Conservation (phyloP, 2,113 vertebrate species). For the Taurulus bubalis region DNA sequence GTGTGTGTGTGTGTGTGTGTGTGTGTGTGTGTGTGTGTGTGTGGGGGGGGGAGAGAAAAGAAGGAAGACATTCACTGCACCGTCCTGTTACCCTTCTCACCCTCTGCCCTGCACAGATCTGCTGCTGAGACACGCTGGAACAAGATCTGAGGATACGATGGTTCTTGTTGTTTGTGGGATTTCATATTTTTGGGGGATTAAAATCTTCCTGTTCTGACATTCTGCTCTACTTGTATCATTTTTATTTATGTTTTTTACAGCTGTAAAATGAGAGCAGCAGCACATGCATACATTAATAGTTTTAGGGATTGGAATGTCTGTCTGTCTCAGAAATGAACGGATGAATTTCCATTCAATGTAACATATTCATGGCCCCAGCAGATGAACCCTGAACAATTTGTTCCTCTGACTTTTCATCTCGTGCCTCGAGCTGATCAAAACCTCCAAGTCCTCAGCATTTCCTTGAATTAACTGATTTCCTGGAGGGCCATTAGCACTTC, state of each 20-base stretch:
- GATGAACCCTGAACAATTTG: not conserved
- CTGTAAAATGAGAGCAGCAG: not conserved
- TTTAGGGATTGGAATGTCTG: no score
- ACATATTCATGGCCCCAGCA: not conserved
- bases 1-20: constrained; percentile 16
- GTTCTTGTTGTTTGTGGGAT: not conserved
- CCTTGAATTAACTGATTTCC: not conserved
- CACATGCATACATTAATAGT: no score
- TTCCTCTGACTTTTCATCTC: not conserved
- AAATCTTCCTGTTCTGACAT: not conserved
- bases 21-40: not conserved
- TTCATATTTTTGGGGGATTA: not conserved
- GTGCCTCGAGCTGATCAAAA: not conserved
- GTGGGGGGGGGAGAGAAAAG: not conserved
- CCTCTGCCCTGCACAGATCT: constrained; percentile 7
- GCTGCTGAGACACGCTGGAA: not conserved
- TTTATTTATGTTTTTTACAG: no score
- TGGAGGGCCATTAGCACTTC: not conserved
- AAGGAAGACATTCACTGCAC: constrained; percentile 21
- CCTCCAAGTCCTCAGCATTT: not conserved
- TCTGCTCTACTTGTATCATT: not conserved
- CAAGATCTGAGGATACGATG: not conserved
- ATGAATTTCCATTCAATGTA: not conserved
- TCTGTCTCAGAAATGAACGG: not conserved
- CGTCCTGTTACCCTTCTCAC: constrained; percentile 38